A percentile compares a stretch with the other conserved stretches of the same genome.
Conservation (phyloP, 1,140 invertebrate genomes). For the Aphelinus certus region DNA sequence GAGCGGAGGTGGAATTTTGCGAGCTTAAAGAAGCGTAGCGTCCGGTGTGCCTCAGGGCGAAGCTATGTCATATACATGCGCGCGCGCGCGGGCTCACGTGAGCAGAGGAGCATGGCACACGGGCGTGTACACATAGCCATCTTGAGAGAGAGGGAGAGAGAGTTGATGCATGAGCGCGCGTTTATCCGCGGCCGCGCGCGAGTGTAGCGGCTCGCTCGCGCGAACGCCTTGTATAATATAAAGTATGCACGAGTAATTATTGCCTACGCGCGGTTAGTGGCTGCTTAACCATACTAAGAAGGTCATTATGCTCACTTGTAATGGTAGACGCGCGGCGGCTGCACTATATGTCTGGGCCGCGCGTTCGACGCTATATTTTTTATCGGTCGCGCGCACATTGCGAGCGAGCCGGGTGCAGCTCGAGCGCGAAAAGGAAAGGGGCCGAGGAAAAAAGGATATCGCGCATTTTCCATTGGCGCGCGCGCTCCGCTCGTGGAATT, state of each 20-base stretch:
- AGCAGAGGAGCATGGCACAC: conserved; percentile 3
- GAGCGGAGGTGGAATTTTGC: too few species aligned
- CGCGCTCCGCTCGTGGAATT: conserved; percentile 35
- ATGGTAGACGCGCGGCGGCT: too few species aligned
- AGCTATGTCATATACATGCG: neutral
- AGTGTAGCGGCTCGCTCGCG: neutral
- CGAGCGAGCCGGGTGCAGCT: neutral
- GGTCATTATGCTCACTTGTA: conserved; percentile 53
- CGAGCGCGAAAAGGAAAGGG: conserved; percentile 18
- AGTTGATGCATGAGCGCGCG: conserved; percentile 59
- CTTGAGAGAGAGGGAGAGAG: conserved; percentile 48
- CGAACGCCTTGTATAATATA: conserved; percentile 34
- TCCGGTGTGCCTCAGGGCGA: too few species aligned
- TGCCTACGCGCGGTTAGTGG: conserved; percentile 57
- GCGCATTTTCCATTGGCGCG: conserved; percentile 29
- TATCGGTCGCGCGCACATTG: conserved; percentile 21
- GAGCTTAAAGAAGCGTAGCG: too few species aligned
- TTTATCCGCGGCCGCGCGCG: conserved; percentile 54
- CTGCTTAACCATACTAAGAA: conserved; percentile 61
- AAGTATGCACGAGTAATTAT: conserved; percentile 56
- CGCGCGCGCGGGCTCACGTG: conserved; percentile 32
- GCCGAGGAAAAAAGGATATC: neutral
- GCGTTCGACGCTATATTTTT: conserved; percentile 26
- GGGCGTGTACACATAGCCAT: conserved; percentile 44
- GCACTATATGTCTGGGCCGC: neutral